Evolutionary conservation across 1,140 invertebrate genomes (phyloP), one percentile per base, ranked within the genome.

Genomic region (Bombus affinis): DNA sequence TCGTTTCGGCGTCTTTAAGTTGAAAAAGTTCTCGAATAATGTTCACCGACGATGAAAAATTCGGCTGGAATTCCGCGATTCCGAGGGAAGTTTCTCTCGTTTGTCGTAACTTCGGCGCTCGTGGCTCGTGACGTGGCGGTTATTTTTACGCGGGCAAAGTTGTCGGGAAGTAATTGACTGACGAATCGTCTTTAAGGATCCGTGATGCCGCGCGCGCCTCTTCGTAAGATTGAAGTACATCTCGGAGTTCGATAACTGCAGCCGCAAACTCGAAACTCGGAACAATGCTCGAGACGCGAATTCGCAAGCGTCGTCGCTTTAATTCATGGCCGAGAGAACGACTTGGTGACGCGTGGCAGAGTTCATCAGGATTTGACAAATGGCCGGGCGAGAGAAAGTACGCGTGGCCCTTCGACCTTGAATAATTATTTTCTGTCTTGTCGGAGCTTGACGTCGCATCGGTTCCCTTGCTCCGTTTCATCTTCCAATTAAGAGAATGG

Each of bases 401-500:
- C 22, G 18, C 18, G 39, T 6, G 75, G 44, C 37, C 68, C 81
- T 85, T 81, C 75, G 83, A 85, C 74, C 89, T 85, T 66, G 81
- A 47, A 78, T 86, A 88, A 91, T 91, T 53, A 90, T 91, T 90
- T 87, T 71, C 76, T 47, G 22, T 59, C 25, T 9, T 42, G 37
- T 66, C 22, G 57, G 6, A 0, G 18, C 5, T 5, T 53, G 47
- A 1, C 47, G 18, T 53, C 5, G 47, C 5, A 18, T 53, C 28
- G 44, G 35, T 13, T n/a, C 32, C n/a, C 42, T 35, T 44, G 22
- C 13, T 47, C 68, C 25, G 79, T 76, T 73, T 75, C 77, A 80
- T 74, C 88, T 87, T 85, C 42, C 86, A 89, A 90, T 90, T 90
- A 89, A 70, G 28, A 62, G 57, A 32, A 39, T 77, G 73, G 79